Evolutionary conservation across 2,797 vertebrate species (phyloP).

Genomic region (Accipiter superciliosus): DNA sequence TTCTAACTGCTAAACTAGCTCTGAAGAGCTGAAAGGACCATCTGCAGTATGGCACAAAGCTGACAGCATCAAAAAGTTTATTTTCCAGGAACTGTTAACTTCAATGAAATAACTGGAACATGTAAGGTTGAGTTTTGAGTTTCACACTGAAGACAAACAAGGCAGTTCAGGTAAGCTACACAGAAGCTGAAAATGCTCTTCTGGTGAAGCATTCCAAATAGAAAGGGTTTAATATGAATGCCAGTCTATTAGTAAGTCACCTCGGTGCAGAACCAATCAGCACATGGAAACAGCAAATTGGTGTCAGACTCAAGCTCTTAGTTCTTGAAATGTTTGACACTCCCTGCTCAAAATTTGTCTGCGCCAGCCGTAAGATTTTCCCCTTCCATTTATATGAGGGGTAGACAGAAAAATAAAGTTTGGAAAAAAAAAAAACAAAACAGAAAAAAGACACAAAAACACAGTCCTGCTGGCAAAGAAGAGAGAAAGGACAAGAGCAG

Average conservation of each 20-base stretch:
- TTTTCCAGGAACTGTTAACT: background rate
- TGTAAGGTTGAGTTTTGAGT: background rate
- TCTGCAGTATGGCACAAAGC: background rate
- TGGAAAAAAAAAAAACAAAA: background rate
- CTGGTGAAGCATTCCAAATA: background rate
- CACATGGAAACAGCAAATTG: background rate
- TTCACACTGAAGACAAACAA: background rate
- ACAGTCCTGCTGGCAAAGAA: background rate
- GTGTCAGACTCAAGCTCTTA: background rate
- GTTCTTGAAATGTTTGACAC: background rate
- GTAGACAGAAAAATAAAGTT: background rate
- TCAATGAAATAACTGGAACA: background rate
- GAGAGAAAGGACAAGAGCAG: background rate
- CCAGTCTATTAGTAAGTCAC: background rate
- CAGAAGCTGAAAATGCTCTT: background rate
- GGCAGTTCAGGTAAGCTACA: background rate
- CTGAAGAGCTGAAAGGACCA: background rate
- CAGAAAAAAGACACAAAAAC: background rate
- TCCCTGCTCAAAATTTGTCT: background rate
- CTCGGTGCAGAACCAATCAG: background rate
- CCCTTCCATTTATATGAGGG: background rate
- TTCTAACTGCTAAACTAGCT: conserved; percentile 4
- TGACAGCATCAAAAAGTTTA: background rate
- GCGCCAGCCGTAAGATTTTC: background rate
- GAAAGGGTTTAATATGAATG: background rate